Evolutionary conservation across 2,888 invertebrate species (phyloP).

Genomic region (Agrochola macilenta): DNA sequence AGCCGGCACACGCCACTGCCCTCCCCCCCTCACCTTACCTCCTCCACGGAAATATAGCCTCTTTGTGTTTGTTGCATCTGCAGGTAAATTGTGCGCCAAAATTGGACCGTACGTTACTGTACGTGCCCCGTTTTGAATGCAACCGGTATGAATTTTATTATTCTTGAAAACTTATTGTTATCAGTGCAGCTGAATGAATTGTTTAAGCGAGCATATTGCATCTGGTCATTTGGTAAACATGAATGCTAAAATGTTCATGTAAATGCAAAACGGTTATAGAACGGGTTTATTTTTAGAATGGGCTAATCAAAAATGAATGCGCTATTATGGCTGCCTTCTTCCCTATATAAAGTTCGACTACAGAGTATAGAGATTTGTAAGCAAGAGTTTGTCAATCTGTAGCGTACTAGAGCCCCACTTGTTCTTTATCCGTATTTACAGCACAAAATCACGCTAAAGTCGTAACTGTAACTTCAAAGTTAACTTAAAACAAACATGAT

Average conservation of each 20-base stretch:
- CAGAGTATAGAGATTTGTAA: conserved; percentile 1
- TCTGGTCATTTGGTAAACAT: conserved; percentile 62
- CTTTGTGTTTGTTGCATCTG: conserved; percentile 90
- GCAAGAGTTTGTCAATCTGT: not conserved
- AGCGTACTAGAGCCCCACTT: not conserved
- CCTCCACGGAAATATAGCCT: conserved; percentile 78
- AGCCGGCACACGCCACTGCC: conserved; percentile 74
- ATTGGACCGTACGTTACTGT: conserved; percentile 86
- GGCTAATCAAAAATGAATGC: conserved; percentile 30
- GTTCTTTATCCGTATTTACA: conserved; percentile 3
- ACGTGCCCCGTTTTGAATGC: conserved; percentile 84
- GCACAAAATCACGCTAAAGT: conserved; percentile 15
- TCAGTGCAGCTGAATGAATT: conserved; percentile 77
- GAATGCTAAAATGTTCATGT: conserved; percentile 54
- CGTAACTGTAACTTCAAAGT: conserved; percentile 24
- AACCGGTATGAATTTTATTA: conserved; percentile 85
- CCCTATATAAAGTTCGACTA: not conserved
- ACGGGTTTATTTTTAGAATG: conserved; percentile 28
- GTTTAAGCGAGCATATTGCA: conserved; percentile 62
- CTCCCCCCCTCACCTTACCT: conserved; percentile 60
- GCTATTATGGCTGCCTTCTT: conserved; percentile 9
- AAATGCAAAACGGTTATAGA: conserved; percentile 34
- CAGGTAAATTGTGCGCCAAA: conserved; percentile 89
- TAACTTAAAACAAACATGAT: conserved; percentile 34
- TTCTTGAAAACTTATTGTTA: conserved; percentile 88